Conservation (phyloP, 2,888 invertebrate genomes). For the Oligia fasciuncula region DNA sequence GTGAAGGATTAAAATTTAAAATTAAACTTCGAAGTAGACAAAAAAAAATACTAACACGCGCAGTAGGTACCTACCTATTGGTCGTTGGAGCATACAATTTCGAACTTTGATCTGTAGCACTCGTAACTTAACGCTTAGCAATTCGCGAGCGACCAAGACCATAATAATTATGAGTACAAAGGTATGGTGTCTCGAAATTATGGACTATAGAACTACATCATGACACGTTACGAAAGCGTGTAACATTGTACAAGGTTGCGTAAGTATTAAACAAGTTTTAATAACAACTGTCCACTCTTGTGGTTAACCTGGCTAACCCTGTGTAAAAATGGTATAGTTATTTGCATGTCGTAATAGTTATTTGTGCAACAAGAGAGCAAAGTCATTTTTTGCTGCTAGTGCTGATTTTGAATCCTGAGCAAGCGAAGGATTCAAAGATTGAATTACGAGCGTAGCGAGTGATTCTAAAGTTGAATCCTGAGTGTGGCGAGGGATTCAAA, state of each 20-base stretch:
- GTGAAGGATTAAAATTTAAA: conserved; percentile 24
- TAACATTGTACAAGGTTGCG: conserved; percentile 9
- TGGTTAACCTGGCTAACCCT: background rate
- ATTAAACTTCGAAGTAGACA: background rate
- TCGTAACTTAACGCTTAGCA: conserved; percentile 14
- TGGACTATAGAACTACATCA: conserved; percentile 21
- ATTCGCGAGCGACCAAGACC: background rate
- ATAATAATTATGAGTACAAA: background rate
- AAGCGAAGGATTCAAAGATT: too few relatives aligned
- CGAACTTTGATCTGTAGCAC: conserved; percentile 40
- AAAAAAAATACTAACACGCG: background rate
- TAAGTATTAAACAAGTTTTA: conserved; percentile 27
- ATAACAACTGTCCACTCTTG: background rate
- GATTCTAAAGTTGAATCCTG: too few relatives aligned
- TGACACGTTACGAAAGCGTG: conserved; percentile 13
- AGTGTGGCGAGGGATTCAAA: too few relatives aligned
- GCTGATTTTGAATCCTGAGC: too few relatives aligned
- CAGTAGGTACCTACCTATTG: background rate
- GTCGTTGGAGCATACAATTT: conserved; percentile 4
- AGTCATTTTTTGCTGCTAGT: too few relatives aligned
- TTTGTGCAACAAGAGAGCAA: too few relatives aligned
- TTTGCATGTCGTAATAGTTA: conserved; percentile 12
- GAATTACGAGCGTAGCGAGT: too few relatives aligned
- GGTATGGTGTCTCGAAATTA: conserved; percentile 18
- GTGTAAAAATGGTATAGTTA: background rate